Evolutionary conservation across 2,797 vertebrate genomes (phyloP).

Genomic region (Onychomys arenicola): DNA sequence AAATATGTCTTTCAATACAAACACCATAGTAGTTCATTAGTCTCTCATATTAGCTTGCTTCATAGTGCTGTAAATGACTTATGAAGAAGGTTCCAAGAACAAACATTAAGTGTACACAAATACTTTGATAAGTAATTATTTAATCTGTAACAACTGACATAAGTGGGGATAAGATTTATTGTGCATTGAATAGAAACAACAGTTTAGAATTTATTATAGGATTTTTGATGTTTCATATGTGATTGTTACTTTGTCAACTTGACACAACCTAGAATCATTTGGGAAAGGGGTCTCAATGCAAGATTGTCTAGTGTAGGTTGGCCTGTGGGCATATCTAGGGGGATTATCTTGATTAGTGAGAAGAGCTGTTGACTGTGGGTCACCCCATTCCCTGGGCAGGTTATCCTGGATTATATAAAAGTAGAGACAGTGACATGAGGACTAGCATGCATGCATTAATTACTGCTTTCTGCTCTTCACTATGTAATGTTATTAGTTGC

Average conservation of each 20-base stretch:
- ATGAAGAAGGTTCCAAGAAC: neutral
- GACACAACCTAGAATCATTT: neutral
- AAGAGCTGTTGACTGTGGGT: neutral
- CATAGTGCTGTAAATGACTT: neutral
- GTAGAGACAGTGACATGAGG: neutral
- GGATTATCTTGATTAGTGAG: neutral
- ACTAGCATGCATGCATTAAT: neutral
- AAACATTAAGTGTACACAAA: neutral
- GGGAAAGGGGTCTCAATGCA: neutral
- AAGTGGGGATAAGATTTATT: neutral
- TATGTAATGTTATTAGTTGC: neutral
- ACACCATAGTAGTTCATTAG: neutral
- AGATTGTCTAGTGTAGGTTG: neutral
- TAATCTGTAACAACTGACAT: neutral
- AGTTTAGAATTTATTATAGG: neutral
- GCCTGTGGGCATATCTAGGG: neutral
- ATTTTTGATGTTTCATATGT: neutral
- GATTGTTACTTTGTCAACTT: neutral
- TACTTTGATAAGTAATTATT: slow-evolving; percentile 3
- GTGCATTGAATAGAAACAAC: neutral
- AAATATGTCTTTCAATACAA: slow-evolving; percentile 2
- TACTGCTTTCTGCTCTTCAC: neutral
- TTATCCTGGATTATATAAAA: neutral
- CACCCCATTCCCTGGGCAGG: neutral
- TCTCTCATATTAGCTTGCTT: neutral